Conservation (phyloP, 2,888 invertebrate species). For the Apodemia duryi region DNA sequence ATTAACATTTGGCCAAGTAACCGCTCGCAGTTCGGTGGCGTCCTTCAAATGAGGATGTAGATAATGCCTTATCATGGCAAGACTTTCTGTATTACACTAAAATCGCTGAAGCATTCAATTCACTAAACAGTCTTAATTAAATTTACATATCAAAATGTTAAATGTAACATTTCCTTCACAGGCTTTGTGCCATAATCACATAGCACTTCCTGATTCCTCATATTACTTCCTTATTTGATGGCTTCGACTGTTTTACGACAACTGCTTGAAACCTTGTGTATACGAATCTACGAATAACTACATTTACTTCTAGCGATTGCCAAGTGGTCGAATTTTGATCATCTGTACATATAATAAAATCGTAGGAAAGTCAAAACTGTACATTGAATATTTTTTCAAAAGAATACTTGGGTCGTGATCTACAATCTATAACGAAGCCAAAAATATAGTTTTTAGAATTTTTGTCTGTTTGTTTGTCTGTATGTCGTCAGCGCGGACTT, state of each 20-base stretch:
- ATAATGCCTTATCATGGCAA: conserved; percentile 10
- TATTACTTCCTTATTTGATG: conserved; percentile 1
- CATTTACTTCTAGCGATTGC: too few species aligned
- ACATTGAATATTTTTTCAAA: too few species aligned
- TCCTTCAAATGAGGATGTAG: conserved; percentile 75
- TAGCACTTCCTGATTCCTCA: background rate
- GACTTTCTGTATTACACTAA: conserved; percentile 5
- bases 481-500: too few species aligned
- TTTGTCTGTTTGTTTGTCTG: too few species aligned
- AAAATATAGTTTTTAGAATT: too few species aligned
- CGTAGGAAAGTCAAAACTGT: too few species aligned
- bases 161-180: background rate
- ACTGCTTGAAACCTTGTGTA: background rate
- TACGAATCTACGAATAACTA: background rate
- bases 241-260: background rate
- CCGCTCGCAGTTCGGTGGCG: conserved; percentile 45
- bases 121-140: conserved; percentile 2
- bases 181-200: background rate
- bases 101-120: conserved; percentile 9
- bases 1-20: conserved; percentile 69
- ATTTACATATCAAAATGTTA: conserved; percentile 13
- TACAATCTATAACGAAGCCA: too few species aligned
- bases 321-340: too few species aligned
- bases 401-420: too few species aligned
- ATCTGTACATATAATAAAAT: too few species aligned